These are phyloP conservation scores for Acanthococcus lagerstroemiae DNA, from an alignment of 2,888 invertebrate species.

Conservation along the genomic window DNA sequence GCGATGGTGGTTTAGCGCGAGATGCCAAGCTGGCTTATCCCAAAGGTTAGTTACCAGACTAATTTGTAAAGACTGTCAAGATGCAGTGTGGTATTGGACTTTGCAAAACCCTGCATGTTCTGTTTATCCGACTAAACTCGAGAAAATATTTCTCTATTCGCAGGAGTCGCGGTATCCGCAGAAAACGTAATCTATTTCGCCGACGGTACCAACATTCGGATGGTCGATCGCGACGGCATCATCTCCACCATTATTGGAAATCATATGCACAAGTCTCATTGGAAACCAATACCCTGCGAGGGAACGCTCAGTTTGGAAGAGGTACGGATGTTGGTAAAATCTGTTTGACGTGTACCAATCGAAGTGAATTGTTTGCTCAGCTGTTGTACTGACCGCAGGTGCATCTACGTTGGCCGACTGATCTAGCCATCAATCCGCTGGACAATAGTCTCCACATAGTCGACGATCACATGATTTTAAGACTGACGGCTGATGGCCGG, in stretches of 20 bases:
- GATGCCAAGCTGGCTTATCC: slow-evolving; percentile 92
- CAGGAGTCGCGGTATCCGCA: slow-evolving; percentile 74
- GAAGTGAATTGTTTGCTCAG: slow-evolving; percentile 1
- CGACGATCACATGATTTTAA: slow-evolving; percentile 89
- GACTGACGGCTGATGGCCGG: slow-evolving; percentile 80
- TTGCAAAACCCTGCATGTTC: too few relatives aligned
- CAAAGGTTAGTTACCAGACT: slow-evolving; percentile 72
- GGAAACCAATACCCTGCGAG: slow-evolving; percentile 87
- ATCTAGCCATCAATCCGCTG: slow-evolving; percentile 83
- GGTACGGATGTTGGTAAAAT: slow-evolving; percentile 39
- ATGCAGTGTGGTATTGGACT: too few relatives aligned
- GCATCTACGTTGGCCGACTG: slow-evolving; percentile 91
- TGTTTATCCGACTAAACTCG: neutral
- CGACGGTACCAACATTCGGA: slow-evolving; percentile 84
- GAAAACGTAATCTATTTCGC: slow-evolving; percentile 90
- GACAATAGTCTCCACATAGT: slow-evolving; percentile 92
- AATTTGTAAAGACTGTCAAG: too few relatives aligned
- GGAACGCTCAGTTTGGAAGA: slow-evolving; percentile 85
- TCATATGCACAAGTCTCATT: slow-evolving; percentile 85
- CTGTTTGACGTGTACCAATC: slow-evolving; percentile 4
- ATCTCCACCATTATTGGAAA: slow-evolving; percentile 87
- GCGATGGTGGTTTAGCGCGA: slow-evolving; percentile 84
- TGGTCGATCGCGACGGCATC: slow-evolving; percentile 84
- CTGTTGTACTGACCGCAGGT: slow-evolving; percentile 46
- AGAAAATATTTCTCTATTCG: slow-evolving; percentile 29